phyloP scores from a whole-genome alignment of 2,797 vertebrate species.

The Benthosema pterotum region DNA sequence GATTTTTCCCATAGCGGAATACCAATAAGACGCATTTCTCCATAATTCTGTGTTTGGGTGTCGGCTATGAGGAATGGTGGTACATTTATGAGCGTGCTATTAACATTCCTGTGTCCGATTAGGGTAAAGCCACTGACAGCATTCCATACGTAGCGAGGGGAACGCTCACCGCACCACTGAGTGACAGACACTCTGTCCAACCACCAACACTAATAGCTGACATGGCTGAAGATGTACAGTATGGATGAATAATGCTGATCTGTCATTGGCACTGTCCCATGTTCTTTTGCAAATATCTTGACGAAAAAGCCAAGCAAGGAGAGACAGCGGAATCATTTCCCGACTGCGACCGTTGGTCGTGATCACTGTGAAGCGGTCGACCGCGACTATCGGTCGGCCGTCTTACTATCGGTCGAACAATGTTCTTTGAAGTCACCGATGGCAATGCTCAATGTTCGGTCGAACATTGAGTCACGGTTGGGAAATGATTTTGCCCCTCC shows the following conservation, averaged over 20 bases:
- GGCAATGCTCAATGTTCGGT: no score
- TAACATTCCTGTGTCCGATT: conserved; percentile 46
- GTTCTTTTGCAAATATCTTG: conserved; percentile 1
- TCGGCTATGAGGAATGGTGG: conserved; percentile 36
- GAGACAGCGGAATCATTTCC: no score
- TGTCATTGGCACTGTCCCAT: background rate
- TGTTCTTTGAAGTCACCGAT: no score
- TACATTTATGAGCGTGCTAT: conserved; percentile 44
- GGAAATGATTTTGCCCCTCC: no score
- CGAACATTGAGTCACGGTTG: no score
- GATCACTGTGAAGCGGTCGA: no score
- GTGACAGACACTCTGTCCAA: conserved; percentile 34
- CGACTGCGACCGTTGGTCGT: no score
- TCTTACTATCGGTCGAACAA: no score
- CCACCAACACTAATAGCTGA: conserved; percentile 23
- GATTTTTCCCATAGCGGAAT: conserved; percentile 12
- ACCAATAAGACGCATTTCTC: conserved; percentile 9
- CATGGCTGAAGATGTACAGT: background rate
- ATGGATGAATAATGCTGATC: background rate
- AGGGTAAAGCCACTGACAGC: conserved; percentile 38
- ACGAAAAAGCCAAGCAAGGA: background rate
- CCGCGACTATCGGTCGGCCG: no score
- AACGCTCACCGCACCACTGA: conserved; percentile 22
- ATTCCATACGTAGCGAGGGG: conserved; percentile 32
- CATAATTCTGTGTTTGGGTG: conserved; percentile 22